phyloP scores from a whole-genome alignment of 2,797 vertebrate species.

The Lycodopsis pacificus region DNA sequence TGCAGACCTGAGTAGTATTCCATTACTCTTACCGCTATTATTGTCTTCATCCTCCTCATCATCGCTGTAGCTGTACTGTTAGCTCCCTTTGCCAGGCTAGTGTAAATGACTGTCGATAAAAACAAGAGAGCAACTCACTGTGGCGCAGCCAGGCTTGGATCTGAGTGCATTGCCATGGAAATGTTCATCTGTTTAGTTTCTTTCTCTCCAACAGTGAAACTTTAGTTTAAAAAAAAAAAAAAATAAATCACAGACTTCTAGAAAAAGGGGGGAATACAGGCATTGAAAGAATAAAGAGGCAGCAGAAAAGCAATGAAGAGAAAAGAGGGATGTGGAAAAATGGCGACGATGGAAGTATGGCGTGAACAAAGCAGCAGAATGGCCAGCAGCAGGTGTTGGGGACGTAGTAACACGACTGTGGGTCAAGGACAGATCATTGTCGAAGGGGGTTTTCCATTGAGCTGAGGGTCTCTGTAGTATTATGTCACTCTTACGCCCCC shows the following conservation, averaged over 20 bases:
- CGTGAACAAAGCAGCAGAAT: background rate
- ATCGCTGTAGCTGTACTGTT: slow-evolving; percentile 22
- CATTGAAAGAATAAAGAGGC: background rate
- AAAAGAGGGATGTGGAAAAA: slow-evolving; percentile 11
- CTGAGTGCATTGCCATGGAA: slow-evolving; percentile 54
- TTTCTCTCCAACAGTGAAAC: slow-evolving; percentile 3
- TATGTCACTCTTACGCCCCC: slow-evolving; percentile 72
- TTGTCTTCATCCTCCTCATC: slow-evolving; percentile 57
- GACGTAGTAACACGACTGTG: slow-evolving; percentile 47
- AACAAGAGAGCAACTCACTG: slow-evolving; percentile 27
- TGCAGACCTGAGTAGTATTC: slow-evolving; percentile 74
- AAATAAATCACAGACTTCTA: background rate
- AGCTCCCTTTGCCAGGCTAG: slow-evolving; percentile 27
- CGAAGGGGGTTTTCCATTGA: slow-evolving; percentile 68
- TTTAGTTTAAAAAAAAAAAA: slow-evolving; percentile 13
- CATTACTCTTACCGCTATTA: slow-evolving; percentile 72
- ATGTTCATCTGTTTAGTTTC: slow-evolving; percentile 52
- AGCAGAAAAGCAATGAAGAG: slow-evolving; percentile 2
- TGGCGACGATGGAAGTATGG: background rate
- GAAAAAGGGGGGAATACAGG: background rate
- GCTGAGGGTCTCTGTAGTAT: slow-evolving; percentile 73
- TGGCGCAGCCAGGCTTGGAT: slow-evolving; percentile 39
- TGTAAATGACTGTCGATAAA: slow-evolving; percentile 29
- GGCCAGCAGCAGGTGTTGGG: slow-evolving; percentile 48
- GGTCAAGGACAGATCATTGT: slow-evolving; percentile 55